Evolutionary conservation across 2,888 invertebrate genomes (phyloP), one percentile per base, ranked within the genome.

Genomic region (Nyleta sp.): DNA sequence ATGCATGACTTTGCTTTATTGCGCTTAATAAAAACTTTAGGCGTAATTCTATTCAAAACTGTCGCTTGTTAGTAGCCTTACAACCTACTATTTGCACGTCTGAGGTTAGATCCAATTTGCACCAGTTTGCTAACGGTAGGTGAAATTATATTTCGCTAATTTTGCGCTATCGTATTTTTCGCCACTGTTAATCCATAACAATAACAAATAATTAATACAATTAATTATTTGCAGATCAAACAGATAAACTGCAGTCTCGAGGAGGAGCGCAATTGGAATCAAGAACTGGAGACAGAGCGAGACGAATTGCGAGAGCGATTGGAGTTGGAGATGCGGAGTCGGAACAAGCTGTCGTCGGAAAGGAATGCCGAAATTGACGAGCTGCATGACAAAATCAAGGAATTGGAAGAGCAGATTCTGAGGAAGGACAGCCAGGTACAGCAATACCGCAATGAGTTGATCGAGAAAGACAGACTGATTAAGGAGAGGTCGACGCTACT

Each of bases 251-350:
- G 79, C 15, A 89, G 88, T 78, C 74, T 90, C 28, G 87, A 88
- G 8, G 90, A 90, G 48, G 90, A 90, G 67, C 83, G 90, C 0
- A 84, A 72, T 24, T 90, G 90, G 90, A 87, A 85, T 2, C 86
- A 87, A 44, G 89, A 89, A 59, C 77, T 90, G 18, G 90, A 90
- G 68, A 84, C 74, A 17, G 90, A 90, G 71, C 83, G 87, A 31
- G 89, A 90, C 53, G 84, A 88, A 31, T 81, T 89, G 13, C 85
- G 85, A 42, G 84, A 84, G 31, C 86, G 88, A 52, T 77, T 89
- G 11, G 87, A 88, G 2, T 75, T 76, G 8, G 89, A 90, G 80
- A 80, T 81, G 3, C 81, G 78, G 17, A 50, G 80, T n/a, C 84
- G 85, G 6, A 88, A 88, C 57, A 87, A 86, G 70, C 59, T 86